phyloP scores from a whole-genome alignment of 1,140 invertebrate genomes.

The Drosophila ambigua region DNA sequence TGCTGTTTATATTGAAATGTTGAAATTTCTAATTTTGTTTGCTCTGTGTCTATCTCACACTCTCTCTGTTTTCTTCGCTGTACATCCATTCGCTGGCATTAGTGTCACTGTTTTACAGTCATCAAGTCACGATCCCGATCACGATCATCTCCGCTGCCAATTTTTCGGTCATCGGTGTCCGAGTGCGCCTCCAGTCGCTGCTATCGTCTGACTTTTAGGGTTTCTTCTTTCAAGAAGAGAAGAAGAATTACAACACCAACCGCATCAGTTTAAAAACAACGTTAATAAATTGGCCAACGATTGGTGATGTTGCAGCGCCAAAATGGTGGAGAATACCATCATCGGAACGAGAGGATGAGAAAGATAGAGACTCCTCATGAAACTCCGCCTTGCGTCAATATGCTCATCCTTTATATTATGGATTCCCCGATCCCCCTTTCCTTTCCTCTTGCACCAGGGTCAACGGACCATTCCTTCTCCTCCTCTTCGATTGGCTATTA shows the following conservation, averaged over 20 bases:
- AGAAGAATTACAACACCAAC: not conserved
- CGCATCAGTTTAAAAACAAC: conserved; percentile 35
- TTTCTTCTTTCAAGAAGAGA: not conserved
- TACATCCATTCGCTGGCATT: too few species aligned
- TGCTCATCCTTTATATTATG: conserved; percentile 65
- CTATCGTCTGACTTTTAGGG: not conserved
- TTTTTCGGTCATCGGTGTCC: too few species aligned
- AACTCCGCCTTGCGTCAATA: conserved; percentile 73
- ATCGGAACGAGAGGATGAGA: not conserved
- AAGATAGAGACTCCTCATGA: not conserved
- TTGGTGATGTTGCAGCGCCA: conserved; percentile 25
- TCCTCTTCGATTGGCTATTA: conserved; percentile 59
- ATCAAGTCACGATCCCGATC: too few species aligned
- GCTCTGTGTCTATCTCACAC: too few species aligned
- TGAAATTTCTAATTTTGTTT: too few species aligned
- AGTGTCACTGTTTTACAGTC: too few species aligned
- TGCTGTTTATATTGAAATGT: too few species aligned
- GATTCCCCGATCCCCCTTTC: not conserved
- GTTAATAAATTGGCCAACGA: conserved; percentile 71
- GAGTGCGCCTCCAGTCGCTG: too few species aligned
- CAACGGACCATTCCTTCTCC: conserved; percentile 63
- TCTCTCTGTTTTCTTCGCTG: too few species aligned
- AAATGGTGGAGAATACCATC: not conserved
- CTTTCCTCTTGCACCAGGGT: conserved; percentile 45
- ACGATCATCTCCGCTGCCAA: too few species aligned